Conservation (phyloP, 2,797 vertebrate species). For the Hippocampus kuda region DNA sequence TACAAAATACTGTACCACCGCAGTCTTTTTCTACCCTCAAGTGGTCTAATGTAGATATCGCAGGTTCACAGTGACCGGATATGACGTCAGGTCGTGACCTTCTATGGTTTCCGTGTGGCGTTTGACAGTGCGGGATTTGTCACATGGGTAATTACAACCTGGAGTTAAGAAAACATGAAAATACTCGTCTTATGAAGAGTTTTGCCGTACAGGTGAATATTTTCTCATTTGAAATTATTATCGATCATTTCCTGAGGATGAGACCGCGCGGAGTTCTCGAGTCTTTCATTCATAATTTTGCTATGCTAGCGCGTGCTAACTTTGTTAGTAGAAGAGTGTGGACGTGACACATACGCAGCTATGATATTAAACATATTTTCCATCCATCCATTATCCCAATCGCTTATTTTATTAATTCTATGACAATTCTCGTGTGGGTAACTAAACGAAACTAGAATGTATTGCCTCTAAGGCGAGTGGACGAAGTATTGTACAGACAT, state of each 20-base stretch:
- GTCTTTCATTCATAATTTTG: slow-evolving; percentile 29
- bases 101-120: background rate
- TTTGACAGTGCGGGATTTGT: background rate
- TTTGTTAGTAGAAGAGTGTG: slow-evolving; percentile 33
- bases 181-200: slow-evolving; percentile 16
- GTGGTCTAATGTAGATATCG: background rate
- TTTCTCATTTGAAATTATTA: background rate
- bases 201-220: slow-evolving; percentile 27
- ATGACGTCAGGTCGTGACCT: slow-evolving; percentile 50
- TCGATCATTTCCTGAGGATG: accelerated
- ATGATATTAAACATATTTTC: background rate
- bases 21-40: slow-evolving; percentile 39
- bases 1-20: background rate
- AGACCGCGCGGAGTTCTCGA: background rate
- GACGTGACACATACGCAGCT: slow-evolving; percentile 37
- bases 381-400: no score
- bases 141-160: background rate
- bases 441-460: background rate
- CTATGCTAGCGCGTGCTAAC: slow-evolving; percentile 23
- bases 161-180: slow-evolving; percentile 10
- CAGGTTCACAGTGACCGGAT: slow-evolving; percentile 34
- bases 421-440: background rate
- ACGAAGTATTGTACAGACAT: background rate
- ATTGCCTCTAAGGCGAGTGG: background rate
- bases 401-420: background rate